Conservation (phyloP, 92 coral and sea anemone species). For the Pocillopora grandis region DNA sequence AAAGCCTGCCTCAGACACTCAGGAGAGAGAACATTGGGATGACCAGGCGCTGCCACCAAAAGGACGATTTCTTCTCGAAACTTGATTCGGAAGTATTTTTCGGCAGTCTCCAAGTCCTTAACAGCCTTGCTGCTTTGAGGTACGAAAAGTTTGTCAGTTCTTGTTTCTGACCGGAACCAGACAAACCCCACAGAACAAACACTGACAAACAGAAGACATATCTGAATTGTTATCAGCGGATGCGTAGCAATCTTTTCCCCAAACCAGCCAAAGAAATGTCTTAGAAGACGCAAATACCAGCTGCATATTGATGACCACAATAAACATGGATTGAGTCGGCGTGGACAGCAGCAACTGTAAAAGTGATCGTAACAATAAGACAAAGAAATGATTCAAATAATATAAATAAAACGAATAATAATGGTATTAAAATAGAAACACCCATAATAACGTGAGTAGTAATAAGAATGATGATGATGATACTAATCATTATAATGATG, state of each 20-base stretch:
- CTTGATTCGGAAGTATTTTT: constrained; percentile 62
- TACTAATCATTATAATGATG: no score
- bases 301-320: constrained; percentile 72
- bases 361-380: not conserved
- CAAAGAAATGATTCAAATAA: no score
- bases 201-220: constrained; percentile 56
- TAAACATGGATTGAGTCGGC: constrained; percentile 37
- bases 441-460: no score
- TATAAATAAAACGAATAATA: no score
- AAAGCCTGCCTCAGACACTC: constrained; percentile 64
- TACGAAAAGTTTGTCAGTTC: constrained; percentile 80
- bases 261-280: constrained; percentile 47
- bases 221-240: constrained; percentile 57
- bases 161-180: constrained; percentile 76
- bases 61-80: constrained; percentile 61
- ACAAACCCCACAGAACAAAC: constrained; percentile 76
- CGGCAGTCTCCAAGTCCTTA: constrained; percentile 67
- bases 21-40: constrained; percentile 42
- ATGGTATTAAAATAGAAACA: no score
- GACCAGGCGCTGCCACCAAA: constrained; percentile 48
- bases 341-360: constrained; percentile 23
- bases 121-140: constrained; percentile 85
- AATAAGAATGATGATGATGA: no score
- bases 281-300: constrained; percentile 58
- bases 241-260: constrained; percentile 58